Base-by-base conservation (phyloP, 2,888 invertebrate genomes). In the Lepetodrilus schrolli region DNA sequence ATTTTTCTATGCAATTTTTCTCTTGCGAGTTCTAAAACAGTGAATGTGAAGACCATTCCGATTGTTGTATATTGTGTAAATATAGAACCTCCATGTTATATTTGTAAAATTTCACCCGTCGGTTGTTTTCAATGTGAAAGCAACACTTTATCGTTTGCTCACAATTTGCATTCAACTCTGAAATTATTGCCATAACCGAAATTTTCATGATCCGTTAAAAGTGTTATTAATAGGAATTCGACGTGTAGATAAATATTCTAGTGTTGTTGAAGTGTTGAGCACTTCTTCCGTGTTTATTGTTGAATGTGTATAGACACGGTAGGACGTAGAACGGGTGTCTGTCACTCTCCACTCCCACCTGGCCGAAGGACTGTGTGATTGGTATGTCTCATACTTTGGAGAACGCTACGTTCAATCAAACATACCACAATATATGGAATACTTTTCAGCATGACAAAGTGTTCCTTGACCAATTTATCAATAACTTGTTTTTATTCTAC, bases 91-190 rank as follows among this genome's bases (percentile, higher is more conserved):
- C 43, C 68, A 68, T 47, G 43, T 68, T 68, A 68, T 68, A 68
- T 68, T 68, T 68, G 43, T 68, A 68, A 68, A 68, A 43, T 68
- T 68, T 68, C 68, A 68, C 66, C n/a, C 26, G 47, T 68, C 34
- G 26, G 58, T 58, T 58, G 58, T 58, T 58, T 58, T 58, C 17
- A 7, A 17, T 30, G 43, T 17, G 43, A 43, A 43, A 58, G 34
- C 21, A 58, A 30, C 58, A 13, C 58, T 58, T 58, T 23, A 23
- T 58, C 17, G 58, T 58, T 58, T 30, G 43, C 58, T 30, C 58
- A 30, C 58, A 34, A 58, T 7, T 58, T 58, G 30, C 23, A 58
- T 58, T 58, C 58, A 58, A 30, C 34, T 26, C n/a, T n/a, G n/a
- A n/a, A n/a, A n/a, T n/a, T n/a, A n/a, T n/a, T n/a, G n/a, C n/a